A percentile compares a stretch with the other conserved stretches of the same genome.
Evolutionary conservation across 2,888 invertebrate genomes (phyloP).

Genomic region (Hirudinaria manillensis): DNA sequence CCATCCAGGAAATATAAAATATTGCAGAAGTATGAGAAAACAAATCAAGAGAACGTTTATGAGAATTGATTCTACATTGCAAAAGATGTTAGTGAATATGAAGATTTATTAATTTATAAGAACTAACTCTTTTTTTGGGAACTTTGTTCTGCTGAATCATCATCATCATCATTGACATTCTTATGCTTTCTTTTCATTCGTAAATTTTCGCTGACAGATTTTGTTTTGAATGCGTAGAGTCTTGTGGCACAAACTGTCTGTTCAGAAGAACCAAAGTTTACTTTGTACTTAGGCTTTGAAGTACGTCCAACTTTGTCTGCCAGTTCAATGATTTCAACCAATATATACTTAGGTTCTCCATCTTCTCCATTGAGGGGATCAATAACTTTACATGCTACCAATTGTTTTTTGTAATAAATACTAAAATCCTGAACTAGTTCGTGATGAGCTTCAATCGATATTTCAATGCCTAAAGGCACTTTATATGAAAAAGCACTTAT

Average conservation of each 20-base stretch:
- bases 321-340: conserved; percentile 4
- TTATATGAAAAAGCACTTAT: too few species aligned
- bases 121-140: too few species aligned
- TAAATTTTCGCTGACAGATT: too few species aligned
- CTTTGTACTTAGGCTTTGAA: background rate
- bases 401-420: background rate
- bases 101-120: too few species aligned
- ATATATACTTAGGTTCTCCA: conserved; percentile 9
- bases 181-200: too few species aligned
- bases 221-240: background rate
- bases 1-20: too few species aligned
- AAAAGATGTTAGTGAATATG: too few species aligned
- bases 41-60: too few species aligned
- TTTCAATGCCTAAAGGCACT: background rate
- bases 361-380: conserved; percentile 3
- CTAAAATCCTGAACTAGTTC: background rate
- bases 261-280: background rate
- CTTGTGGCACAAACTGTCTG: background rate
- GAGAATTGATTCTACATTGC: too few species aligned
- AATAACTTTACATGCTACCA: conserved; percentile 8
- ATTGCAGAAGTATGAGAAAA: too few species aligned
- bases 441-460: conserved; percentile 8
- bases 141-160: too few species aligned
- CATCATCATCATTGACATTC: too few species aligned
- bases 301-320: background rate